These are phyloP conservation scores for Triplophysa bombifrons DNA, from an alignment of 2,797 vertebrate species.

Conservation along the genomic window DNA sequence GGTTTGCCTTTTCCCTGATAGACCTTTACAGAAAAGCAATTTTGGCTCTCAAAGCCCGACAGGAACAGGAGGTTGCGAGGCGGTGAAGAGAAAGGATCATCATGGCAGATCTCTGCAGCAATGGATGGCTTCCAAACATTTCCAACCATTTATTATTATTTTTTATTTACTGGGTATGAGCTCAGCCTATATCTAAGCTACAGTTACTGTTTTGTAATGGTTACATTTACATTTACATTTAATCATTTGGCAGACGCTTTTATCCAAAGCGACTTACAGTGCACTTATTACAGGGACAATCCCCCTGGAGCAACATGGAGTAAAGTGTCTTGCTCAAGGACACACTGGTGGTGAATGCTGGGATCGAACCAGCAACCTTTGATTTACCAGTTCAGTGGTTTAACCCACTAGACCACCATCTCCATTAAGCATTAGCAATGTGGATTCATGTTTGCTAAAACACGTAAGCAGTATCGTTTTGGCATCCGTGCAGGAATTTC, in stretches of 20 bases:
- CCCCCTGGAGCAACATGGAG: too few relatives aligned
- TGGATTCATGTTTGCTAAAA: neutral
- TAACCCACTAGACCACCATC: too few relatives aligned
- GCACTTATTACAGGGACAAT: too few relatives aligned
- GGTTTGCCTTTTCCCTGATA: conserved; percentile 66
- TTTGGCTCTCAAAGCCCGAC: conserved; percentile 81
- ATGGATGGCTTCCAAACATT: conserved; percentile 18
- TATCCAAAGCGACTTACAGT: too few relatives aligned
- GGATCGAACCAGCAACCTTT: too few relatives aligned
- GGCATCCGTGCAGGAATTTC: neutral
- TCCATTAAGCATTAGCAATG: too few relatives aligned
- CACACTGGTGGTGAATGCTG: too few relatives aligned
- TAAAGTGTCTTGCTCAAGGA: too few relatives aligned
- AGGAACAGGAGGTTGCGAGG: conserved; percentile 70
- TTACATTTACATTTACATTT: too few relatives aligned
- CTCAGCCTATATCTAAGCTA: neutral
- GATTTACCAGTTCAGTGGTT: too few relatives aligned
- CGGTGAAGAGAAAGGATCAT: conserved; percentile 56
- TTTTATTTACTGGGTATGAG: conserved; percentile 11
- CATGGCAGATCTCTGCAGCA: conserved; percentile 8
- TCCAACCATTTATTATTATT: neutral
- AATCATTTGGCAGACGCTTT: too few relatives aligned
- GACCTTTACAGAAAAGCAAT: conserved; percentile 87
- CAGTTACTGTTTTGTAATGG: neutral
- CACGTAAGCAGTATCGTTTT: neutral